These are phyloP conservation scores for Melierax canorus DNA, from an alignment of 2,113 vertebrate genomes.

Conservation along the genomic window DNA sequence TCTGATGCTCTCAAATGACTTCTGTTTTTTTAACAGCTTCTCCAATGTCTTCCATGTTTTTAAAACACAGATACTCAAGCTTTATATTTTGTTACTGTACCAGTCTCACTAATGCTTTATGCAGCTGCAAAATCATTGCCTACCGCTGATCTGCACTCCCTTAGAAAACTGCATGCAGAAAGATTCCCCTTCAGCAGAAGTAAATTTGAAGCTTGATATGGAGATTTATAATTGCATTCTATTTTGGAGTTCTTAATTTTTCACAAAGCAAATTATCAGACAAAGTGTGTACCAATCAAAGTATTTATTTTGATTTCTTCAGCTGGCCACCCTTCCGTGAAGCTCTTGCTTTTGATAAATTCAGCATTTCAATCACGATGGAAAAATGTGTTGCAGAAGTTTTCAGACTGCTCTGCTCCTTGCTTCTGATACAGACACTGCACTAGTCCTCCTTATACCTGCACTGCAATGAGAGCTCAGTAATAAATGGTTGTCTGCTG, in stretches of 20 bases:
- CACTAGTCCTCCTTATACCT: not conserved
- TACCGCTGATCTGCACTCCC: not conserved
- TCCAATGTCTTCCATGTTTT: not conserved
- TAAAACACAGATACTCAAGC: not conserved
- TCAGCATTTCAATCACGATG: not conserved
- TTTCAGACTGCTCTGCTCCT: not conserved
- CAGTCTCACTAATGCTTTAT: not conserved
- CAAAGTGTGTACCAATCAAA: not conserved
- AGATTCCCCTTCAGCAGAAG: not conserved
- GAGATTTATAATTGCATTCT: not conserved
- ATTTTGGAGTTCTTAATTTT: not conserved
- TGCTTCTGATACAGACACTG: not conserved
- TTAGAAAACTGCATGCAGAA: not conserved
- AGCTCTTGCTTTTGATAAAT: not conserved
- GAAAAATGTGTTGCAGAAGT: not conserved
- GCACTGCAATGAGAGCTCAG: not conserved
- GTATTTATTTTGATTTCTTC: not conserved
- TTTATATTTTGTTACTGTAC: not conserved
- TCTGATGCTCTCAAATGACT: not conserved
- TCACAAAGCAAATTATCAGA: not conserved
- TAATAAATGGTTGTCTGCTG: not conserved
- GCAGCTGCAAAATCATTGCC: not conserved
- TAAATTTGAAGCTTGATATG: not conserved
- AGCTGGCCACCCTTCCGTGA: not conserved
- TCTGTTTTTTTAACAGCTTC: not conserved